Base-by-base conservation (phyloP, 2,797 vertebrate genomes). In the Lutjanus argentimaculatus region DNA sequence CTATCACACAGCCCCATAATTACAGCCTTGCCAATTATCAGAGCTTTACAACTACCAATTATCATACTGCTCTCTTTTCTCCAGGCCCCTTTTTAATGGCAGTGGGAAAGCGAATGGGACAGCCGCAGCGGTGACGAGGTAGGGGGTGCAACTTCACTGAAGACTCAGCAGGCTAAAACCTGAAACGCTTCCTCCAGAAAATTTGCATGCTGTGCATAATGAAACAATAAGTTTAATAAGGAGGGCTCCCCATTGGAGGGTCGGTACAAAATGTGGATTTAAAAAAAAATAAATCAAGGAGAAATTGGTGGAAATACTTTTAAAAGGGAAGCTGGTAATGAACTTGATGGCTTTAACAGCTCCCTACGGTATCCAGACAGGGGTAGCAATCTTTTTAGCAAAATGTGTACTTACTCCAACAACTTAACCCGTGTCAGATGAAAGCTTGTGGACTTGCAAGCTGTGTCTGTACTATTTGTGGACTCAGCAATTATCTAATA, bases 21-120 rank as follows among this genome's bases (percentile, higher is more conserved):
- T 93, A 92, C 86, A 85, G 85, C 79, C 87, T 62, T 83, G 88
- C 83, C 88, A 93, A 92, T 93, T 92, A 93, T 92, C 89, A 92
- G 86, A 87, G 91, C 89, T 92, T 91, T 91, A 91, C 88, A 92
- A 91, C 91, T 77, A 86, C 78, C 89, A 91, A 92, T 94, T 93
- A 94, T 90, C 91, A 79, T 59, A 65, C 75, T 15, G 82, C 83
- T 91, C 70, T 84, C 83, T 74, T 88, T 90, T 90, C 84, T 85
- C 66, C 74, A 69, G 84, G 87, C 66, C 66, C 58, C 75, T 84
- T 81, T 90, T 88, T 90, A 91, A 88, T 67, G 80, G 77, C 77
- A 36, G 83, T 0, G 64, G 74, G 86, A 74, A 79, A 87, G 79
- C 14, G 71, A 89, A 80, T 67, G 80, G 88, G 87, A 84, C 87